Evolutionary conservation across 2,888 invertebrate genomes (phyloP).

Genomic region (Eugnorisma glareosa): DNA sequence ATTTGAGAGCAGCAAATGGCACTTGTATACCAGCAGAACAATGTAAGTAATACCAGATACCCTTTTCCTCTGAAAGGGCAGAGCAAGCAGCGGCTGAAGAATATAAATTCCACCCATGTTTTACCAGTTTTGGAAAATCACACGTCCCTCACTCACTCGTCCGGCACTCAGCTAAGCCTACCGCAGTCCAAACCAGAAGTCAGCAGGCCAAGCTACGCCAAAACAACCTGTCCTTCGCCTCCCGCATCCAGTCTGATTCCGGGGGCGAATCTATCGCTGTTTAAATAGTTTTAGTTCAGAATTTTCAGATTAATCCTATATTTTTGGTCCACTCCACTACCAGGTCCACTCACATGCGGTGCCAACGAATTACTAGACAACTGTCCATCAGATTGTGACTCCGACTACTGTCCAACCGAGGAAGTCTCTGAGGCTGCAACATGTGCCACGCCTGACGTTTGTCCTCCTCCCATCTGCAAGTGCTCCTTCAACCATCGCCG

Average conservation of each 20-base stretch:
- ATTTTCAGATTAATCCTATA: not conserved
- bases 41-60: conserved; percentile 36
- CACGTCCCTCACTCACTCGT: not conserved
- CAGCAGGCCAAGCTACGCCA: not conserved
- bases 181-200: not conserved
- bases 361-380: conserved; percentile 66
- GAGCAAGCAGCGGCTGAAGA: not conserved
- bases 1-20: conserved; percentile 48
- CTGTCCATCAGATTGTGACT: conserved; percentile 71
- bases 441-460: conserved; percentile 64
- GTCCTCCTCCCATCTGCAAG: conserved; percentile 72
- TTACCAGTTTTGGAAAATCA: not conserved
- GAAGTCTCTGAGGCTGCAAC: conserved; percentile 32
- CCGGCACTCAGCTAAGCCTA: not conserved
- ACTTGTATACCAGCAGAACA: conserved; percentile 43
- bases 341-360: conserved; percentile 59
- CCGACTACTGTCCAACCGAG: conserved; percentile 73
- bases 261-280: not conserved
- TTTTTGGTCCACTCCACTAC: no score
- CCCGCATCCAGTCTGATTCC: not conserved
- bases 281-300: not conserved
- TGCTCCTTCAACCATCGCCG: conserved; percentile 75
- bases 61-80: not conserved
- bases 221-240: not conserved
- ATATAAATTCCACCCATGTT: not conserved